These are phyloP conservation scores for Hoplias malabaricus DNA, from an alignment of 2,113 vertebrate species.

Conservation along the genomic window DNA sequence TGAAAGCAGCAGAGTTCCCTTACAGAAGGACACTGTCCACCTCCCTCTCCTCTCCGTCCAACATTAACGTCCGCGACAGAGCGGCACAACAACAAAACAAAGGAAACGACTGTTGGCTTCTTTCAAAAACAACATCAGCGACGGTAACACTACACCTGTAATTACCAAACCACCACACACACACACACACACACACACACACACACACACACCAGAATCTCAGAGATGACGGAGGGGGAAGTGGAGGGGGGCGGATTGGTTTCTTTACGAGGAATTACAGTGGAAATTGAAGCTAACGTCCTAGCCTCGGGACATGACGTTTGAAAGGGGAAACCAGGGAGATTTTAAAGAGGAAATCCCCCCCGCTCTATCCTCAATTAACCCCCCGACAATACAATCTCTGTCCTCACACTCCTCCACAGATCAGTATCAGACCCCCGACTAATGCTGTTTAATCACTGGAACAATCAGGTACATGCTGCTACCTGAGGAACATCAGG, in stretches of 20 bases:
- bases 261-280: neutral
- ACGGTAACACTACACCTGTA: neutral
- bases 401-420: neutral
- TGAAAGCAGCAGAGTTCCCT: slow-evolving; percentile 39
- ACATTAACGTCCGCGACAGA: neutral
- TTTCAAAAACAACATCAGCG: neutral
- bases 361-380: neutral
- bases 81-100: slow-evolving; percentile 1
- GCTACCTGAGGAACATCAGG: neutral
- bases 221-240: neutral
- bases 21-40: slow-evolving; percentile 24
- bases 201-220: neutral
- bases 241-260: neutral
- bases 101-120: neutral
- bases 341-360: slow-evolving; percentile 6
- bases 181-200: neutral
- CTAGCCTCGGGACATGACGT: slow-evolving; percentile 4
- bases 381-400: neutral
- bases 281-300: neutral
- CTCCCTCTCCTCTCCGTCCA: neutral
- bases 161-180: neutral
- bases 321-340: neutral
- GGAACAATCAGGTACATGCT: neutral
- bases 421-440: neutral
- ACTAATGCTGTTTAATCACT: neutral